A percentile compares a stretch with the other conserved stretches of the same genome.
These are phyloP conservation scores for Hanleya hanleyi DNA, from an alignment of 2,888 invertebrate genomes.

Conservation along the genomic window DNA sequence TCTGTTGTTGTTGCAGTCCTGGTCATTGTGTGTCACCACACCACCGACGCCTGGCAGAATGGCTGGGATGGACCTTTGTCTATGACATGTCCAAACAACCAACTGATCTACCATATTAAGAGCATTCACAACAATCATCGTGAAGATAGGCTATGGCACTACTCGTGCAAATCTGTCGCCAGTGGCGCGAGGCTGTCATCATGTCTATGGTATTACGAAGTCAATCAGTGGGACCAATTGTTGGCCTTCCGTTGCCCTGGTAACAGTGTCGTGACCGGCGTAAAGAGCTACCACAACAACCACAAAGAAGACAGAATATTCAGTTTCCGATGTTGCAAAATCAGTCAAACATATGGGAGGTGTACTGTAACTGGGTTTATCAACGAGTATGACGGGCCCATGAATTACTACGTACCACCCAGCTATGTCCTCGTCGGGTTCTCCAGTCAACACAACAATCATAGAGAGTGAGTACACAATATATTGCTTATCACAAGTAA, in stretches of 20 bases:
- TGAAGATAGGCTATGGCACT: neutral
- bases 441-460: neutral
- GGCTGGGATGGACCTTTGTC: neutral
- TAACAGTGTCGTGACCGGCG: slow-evolving; percentile 23
- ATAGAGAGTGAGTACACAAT: neutral
- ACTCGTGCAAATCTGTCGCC: neutral
- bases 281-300: slow-evolving; percentile 30
- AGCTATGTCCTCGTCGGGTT: neutral
- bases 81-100: neutral
- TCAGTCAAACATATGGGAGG: slow-evolving; percentile 16
- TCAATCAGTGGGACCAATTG: slow-evolving; percentile 24
- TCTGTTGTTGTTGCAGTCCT: no score
- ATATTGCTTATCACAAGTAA: no score
- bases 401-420: neutral
- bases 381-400: neutral
- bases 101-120: neutral
- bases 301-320: slow-evolving; percentile 28
- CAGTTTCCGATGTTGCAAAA: slow-evolving; percentile 31
- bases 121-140: neutral
- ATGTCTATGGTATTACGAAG: neutral
- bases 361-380: neutral
- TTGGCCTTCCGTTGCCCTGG: slow-evolving; percentile 30
- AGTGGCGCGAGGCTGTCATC: neutral
- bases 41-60: neutral
- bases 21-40: neutral